Percentiles rank a stretch among this genome's conserved stretches.
These are phyloP conservation scores for Botrylloides violaceus DNA, from an alignment of 23 tunicate species.

Conservation along the genomic window DNA sequence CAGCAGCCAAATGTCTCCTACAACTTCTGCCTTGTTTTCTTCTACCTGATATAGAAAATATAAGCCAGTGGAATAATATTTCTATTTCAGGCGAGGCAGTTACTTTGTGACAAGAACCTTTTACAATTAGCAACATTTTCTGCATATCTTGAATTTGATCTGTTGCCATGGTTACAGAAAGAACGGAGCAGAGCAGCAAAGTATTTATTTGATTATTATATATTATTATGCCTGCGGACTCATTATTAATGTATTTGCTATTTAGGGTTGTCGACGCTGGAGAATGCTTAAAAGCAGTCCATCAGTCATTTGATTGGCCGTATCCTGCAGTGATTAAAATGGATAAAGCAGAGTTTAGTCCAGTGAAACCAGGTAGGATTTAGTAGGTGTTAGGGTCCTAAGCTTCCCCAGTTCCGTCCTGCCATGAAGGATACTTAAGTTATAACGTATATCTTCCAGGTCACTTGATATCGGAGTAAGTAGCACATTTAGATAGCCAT, in stretches of 20 bases:
- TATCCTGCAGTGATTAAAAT: constrained; percentile 28
- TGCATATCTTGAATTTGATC: constrained; percentile 77
- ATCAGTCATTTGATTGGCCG: constrained; percentile 82
- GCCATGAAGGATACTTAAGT: no score
- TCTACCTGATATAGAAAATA: no score
- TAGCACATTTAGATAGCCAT: no score
- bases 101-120: constrained; percentile 59
- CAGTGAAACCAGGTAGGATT: neutral
- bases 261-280: constrained; percentile 58
- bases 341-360: neutral
- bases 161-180: constrained; percentile 82
- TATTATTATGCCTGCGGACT: no score
- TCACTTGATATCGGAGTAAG: no score
- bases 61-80: no score
- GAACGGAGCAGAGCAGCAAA: constrained; percentile 82
- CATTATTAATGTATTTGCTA: neutral
- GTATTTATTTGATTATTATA: constrained; percentile 26
- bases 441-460: no score
- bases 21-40: no score
- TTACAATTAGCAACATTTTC: constrained; percentile 79
- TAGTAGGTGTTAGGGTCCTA: no score
- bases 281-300: constrained; percentile 43
- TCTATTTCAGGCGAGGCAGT: constrained; percentile 66
- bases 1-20: no score
- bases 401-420: no score